Evolutionary conservation across 2,888 invertebrate species (phyloP), one percentile per base, ranked within the genome.

Genomic region (Epinotia demarniana): DNA sequence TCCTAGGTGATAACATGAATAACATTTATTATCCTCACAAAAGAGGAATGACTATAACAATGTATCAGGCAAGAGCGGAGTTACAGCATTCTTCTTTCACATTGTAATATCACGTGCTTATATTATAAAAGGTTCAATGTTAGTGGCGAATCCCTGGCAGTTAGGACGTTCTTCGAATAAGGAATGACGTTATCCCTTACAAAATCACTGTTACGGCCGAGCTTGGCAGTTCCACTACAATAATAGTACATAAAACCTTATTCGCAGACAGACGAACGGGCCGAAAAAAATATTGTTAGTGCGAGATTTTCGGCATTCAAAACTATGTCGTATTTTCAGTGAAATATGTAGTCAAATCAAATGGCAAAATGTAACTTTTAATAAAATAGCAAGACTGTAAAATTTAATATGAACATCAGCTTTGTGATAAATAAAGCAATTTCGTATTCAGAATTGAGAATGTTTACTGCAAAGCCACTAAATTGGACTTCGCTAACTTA

Each of bases 241-340:
- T 74, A 73, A 73, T 68, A 55, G 68, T 55, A 68, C 68, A 73
- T 73, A 74, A 74, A 74, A 69, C 69, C 57, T 57, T 63, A 57
- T 68, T 43, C 19, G 43, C 27, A 69, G 43, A 68, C 68, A 39
- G 33, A 8, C 9, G 46, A 43, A 53, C n/a, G 46, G 23, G 6
- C 46, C 46, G 58, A 69, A 69, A 69, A 46, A 69, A 69, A 60
- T 43, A 57, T 57, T 57, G 68, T 61, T 33, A 11, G 68, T 43
- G 43, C 57, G 39, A 18, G 33, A 58, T 11, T 46, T n/a, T 60
- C 11, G 16, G 2, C 43, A n/a, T 46, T n/a, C 43, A 12, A 46
- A 60, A 68, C 19, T 23, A 19, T 57, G 57, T 58, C 23, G 19
- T 58, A 43, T 43, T 68, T 43, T 58, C 18, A 12, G 9, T 2